A percentile compares a stretch with the other conserved stretches of the same genome.
Conservation (phyloP, 2,797 vertebrate genomes). For the Mormyrus hasselquistii region DNA sequence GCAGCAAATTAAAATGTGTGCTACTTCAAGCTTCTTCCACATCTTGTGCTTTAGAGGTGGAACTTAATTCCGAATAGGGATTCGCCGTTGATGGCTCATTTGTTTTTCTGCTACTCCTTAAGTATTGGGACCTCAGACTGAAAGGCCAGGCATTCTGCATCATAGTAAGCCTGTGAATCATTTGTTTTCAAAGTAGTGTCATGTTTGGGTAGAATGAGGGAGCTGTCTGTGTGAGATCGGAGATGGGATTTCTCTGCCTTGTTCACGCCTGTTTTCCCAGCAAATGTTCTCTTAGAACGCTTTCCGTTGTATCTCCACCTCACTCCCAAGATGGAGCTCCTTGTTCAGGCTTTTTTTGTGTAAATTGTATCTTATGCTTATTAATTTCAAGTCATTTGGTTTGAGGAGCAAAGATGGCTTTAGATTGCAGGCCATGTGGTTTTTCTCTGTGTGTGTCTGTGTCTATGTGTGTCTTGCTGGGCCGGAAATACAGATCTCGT, state of each 20-base stretch:
- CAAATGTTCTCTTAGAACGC: neutral
- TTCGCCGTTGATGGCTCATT: neutral
- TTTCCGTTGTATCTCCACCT: neutral
- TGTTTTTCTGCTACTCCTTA: neutral
- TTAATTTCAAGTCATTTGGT: neutral
- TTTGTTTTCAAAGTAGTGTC: constrained; percentile 2
- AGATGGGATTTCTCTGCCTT: neutral
- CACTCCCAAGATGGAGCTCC: neutral
- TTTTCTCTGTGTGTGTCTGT: neutral
- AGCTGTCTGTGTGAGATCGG: neutral
- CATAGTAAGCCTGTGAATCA: neutral
- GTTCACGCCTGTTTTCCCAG: neutral
- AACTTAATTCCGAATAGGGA: neutral
- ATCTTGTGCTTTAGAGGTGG: neutral
- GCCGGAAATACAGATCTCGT: neutral
- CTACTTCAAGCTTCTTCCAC: neutral
- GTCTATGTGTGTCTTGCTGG: neutral
- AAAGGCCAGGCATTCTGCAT: neutral
- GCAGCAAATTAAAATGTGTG: neutral
- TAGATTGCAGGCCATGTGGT: neutral
- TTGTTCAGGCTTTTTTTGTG: neutral
- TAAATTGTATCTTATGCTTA: neutral
- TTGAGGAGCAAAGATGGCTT: neutral
- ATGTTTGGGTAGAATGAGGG: neutral
- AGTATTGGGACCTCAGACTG: neutral